Conservation (phyloP, 2,797 vertebrate genomes). For the Cichlasoma orientale region DNA sequence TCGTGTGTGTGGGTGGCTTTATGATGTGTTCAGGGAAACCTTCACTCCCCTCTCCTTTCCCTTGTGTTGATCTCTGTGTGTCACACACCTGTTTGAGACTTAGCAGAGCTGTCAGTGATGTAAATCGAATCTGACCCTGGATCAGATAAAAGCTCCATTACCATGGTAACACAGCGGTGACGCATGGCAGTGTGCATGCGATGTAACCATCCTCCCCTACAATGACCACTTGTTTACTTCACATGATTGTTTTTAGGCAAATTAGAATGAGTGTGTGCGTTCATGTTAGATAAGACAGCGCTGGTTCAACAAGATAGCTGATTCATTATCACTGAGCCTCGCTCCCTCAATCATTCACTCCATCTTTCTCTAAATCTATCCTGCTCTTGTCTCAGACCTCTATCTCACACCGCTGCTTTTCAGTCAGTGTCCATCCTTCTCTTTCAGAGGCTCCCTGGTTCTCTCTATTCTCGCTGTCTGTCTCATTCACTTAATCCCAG, state of each 20-base stretch:
- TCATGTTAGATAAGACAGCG: slow-evolving; percentile 44
- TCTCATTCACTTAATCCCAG: slow-evolving; percentile 29
- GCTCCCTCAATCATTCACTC: slow-evolving; percentile 17
- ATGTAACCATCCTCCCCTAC: slow-evolving; percentile 38
- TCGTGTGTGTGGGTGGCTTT: neutral
- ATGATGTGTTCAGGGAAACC: neutral
- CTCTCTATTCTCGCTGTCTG: slow-evolving; percentile 9
- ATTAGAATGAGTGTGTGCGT: slow-evolving; percentile 50
- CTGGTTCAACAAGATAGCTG: slow-evolving; percentile 66
- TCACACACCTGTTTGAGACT: slow-evolving; percentile 24
- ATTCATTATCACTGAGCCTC: slow-evolving; percentile 57
- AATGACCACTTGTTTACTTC: slow-evolving; percentile 64
- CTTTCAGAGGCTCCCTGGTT: slow-evolving; percentile 26
- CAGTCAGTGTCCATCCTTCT: slow-evolving; percentile 52
- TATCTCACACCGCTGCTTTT: slow-evolving; percentile 32
- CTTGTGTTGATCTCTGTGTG: slow-evolving; percentile 3
- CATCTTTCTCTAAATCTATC: slow-evolving; percentile 22
- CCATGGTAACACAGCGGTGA: slow-evolving; percentile 67
- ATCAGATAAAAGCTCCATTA: slow-evolving; percentile 66
- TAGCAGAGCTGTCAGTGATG: slow-evolving; percentile 35
- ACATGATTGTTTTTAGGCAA: slow-evolving; percentile 66
- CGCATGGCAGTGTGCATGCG: slow-evolving; percentile 32
- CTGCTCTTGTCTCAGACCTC: slow-evolving; percentile 31
- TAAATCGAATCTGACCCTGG: slow-evolving; percentile 49
- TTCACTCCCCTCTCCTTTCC: neutral